Evolutionary conservation across 2,888 invertebrate genomes (phyloP).

Genomic region (Lasioglossum leucozonium): DNA sequence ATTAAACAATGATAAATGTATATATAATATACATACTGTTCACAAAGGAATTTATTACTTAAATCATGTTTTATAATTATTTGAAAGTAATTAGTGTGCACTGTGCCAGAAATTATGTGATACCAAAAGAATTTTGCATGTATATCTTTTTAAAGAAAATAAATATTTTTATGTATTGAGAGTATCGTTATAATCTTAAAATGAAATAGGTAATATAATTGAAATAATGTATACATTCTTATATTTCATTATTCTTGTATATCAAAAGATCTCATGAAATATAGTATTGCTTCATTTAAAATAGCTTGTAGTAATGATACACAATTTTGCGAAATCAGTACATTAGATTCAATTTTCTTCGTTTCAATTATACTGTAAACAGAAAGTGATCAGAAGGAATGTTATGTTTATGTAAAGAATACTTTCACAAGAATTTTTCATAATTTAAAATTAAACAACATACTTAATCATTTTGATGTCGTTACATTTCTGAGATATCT

Average conservation of each 20-base stretch:
- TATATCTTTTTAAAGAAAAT: constrained; percentile 22
- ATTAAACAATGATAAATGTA: constrained; percentile 51
- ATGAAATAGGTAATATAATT: neutral
- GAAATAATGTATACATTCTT: neutral
- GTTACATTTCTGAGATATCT: constrained; percentile 25
- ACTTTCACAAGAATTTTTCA: too few species aligned
- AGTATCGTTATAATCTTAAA: neutral
- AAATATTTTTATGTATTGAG: constrained; percentile 26
- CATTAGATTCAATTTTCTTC: constrained; percentile 18
- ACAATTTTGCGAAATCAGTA: constrained; percentile 37
- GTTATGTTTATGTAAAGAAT: neutral
- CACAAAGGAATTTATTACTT: constrained; percentile 9
- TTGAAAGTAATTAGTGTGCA: neutral
- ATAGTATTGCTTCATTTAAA: constrained; percentile 52
- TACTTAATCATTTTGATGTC: constrained; percentile 37
- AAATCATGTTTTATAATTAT: neutral
- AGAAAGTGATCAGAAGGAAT: neutral
- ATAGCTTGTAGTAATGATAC: constrained; percentile 44
- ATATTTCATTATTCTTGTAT: constrained; percentile 21
- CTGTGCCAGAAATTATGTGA: constrained; percentile 4
- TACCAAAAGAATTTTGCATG: constrained; percentile 17
- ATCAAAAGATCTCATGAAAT: constrained; percentile 13
- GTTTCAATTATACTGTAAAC: constrained; percentile 43
- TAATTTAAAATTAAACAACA: constrained; percentile 10
- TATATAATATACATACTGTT: constrained; percentile 3